phyloP scores from a whole-genome alignment of 1,140 invertebrate species.

The Steinernema khuongi region DNA sequence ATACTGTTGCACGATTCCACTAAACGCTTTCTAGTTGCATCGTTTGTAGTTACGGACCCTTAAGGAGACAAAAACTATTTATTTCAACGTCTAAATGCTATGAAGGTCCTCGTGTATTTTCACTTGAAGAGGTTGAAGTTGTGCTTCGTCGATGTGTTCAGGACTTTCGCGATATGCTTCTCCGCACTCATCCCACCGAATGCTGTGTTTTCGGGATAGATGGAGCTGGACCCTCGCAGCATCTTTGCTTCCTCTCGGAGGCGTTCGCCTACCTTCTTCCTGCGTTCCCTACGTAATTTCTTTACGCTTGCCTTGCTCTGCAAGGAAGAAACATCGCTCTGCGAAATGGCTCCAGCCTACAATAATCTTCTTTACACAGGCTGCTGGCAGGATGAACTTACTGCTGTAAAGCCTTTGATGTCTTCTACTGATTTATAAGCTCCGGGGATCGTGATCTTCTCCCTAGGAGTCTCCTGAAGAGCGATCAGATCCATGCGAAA shows the following conservation, averaged over 20 bases:
- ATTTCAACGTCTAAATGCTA: too few relatives aligned
- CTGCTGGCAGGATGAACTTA: neutral
- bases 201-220: neutral
- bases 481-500: neutral
- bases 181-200: neutral
- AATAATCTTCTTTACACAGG: neutral
- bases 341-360: neutral
- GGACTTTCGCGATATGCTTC: neutral
- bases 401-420: neutral
- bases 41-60: too few relatives aligned
- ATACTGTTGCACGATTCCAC: too few relatives aligned
- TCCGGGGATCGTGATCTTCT: neutral
- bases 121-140: too few relatives aligned
- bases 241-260: neutral
- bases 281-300: conserved; percentile 4
- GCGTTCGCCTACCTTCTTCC: neutral
- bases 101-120: too few relatives aligned
- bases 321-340: neutral
- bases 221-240: neutral
- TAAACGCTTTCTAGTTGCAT: too few relatives aligned
- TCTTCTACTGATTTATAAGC: neutral
- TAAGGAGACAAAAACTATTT: too few relatives aligned
- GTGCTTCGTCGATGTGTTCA: too few relatives aligned
- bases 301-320: neutral
- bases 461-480: neutral